Conservation (phyloP, 64 coral and sea anemone genomes). For the Pachyseris speciosa region DNA sequence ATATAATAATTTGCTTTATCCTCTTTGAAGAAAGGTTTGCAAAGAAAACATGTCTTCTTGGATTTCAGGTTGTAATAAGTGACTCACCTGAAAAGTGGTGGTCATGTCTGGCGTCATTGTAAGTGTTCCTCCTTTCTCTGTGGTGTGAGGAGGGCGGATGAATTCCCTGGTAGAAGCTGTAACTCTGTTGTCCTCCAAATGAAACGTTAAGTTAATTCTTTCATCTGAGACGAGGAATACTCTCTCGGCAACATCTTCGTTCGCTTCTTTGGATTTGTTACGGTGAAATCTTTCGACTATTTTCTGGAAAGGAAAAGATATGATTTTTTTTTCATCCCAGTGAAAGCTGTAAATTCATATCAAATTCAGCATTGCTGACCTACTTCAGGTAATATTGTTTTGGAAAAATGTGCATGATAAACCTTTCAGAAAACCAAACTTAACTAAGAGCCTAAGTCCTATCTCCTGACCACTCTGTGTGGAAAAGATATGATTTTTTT, state of each 20-base stretch:
- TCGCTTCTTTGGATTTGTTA: constrained; percentile 76
- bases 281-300: constrained; percentile 96
- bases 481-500: too few relatives aligned
- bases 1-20: too few relatives aligned
- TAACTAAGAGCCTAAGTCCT: too few relatives aligned
- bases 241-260: constrained; percentile 94
- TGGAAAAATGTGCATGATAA: too few relatives aligned
- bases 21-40: too few relatives aligned
- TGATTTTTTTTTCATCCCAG: background rate
- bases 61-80: too few relatives aligned
- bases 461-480: too few relatives aligned
- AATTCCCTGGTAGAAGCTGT: constrained; percentile 97
- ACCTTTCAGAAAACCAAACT: too few relatives aligned
- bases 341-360: background rate
- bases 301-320: constrained; percentile 69
- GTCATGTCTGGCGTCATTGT: constrained; percentile 99
- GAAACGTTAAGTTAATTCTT: constrained; percentile 95
- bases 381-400: too few relatives aligned
- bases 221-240: constrained; percentile 90
- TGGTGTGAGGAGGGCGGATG: constrained; percentile 83
- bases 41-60: too few relatives aligned
- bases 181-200: constrained; percentile 92
- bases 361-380: too few relatives aligned
- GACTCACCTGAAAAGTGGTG: constrained; percentile 91
- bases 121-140: constrained; percentile 85